Evolutionary conservation across 2,888 invertebrate genomes (phyloP).

Genomic region (Vandiemenella viatica): DNA sequence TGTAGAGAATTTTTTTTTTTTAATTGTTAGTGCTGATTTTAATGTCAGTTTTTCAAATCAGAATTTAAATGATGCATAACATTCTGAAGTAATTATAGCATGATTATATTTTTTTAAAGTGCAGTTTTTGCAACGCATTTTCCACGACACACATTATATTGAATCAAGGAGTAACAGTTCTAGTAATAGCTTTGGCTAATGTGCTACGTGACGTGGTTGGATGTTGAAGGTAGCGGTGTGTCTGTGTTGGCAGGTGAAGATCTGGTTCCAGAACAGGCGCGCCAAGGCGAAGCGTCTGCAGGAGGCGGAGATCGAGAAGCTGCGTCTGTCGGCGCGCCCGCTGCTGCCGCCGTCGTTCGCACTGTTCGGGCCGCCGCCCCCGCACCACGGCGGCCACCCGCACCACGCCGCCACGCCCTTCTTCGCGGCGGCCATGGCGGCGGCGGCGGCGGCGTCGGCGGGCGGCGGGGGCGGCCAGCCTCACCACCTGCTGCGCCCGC

Average conservation of each 20-base stretch:
- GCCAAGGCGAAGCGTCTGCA: constrained; percentile 94
- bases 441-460: constrained; percentile 25
- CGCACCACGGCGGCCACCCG: neutral
- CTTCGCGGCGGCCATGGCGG: constrained; percentile 43
- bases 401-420: constrained; percentile 32
- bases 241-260: constrained; percentile 93
- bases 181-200: no score
- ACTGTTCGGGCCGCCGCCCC: constrained; percentile 19
- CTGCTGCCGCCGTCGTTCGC: constrained; percentile 34
- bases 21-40: no score
- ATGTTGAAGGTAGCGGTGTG: no score
- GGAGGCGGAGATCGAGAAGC: constrained; percentile 87
- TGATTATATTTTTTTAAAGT: no score
- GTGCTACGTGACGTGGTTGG: no score
- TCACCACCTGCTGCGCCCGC: neutral
- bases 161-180: no score
- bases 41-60: no score
- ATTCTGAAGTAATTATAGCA: no score
- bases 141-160: no score
- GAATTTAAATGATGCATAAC: no score
- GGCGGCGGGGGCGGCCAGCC: constrained; percentile 1
- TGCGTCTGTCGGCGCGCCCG: constrained; percentile 52
- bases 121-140: no score
- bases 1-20: no score
- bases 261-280: constrained; percentile 84